Evolutionary conservation across 2,113 vertebrate genomes (phyloP), one percentile per base, ranked within the genome.

Genomic region (Polypterus bichir): DNA sequence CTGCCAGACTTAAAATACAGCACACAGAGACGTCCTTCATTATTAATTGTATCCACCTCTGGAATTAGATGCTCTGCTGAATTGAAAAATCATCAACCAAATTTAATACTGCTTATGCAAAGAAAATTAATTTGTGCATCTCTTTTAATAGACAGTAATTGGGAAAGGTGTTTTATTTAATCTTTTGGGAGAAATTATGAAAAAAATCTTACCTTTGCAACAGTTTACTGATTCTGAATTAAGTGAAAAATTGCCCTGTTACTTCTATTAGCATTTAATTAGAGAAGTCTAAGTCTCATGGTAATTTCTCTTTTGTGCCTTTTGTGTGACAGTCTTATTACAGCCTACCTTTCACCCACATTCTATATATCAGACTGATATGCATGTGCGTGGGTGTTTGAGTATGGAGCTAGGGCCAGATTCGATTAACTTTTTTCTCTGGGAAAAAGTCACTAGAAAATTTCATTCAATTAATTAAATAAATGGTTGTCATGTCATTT

Each of bases 51-150:
- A 58, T 58, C 56, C 44, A 45, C 56, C 27, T 9, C 9, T 27
- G 56, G 44, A 58, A 58, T 58, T 3, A 58, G 56, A 5, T 58
- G 56, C 44, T 58, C 56, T 58, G 56, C 44, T 58, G 56, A 58
- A 58, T 45, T 58, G 44, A 58, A 44, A 58, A 58, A 58, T 45
- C 56, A 58, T 58, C 46, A 45, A 58, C 46, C 46, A 45, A 58
- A 58, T 58, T 58, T 58, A 27, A 27, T 27, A 27, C 56, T 58
- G 56, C 44, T 58, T 58, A 58, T 45, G 56, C 27, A 58, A 58
- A 7, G 44, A 44, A 44, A 58, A 3, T 44, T 58, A 58, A 58
- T 45, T 58, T 58, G 44, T 58, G 44, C 56, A 8, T 52, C 51
- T 58, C 6, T 6, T 55, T 58, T 58, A 58, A 58, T 5, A 45